These are phyloP conservation scores for Tympanoctomys barrerae DNA, from an alignment of 2,797 vertebrate genomes.

Conservation along the genomic window DNA sequence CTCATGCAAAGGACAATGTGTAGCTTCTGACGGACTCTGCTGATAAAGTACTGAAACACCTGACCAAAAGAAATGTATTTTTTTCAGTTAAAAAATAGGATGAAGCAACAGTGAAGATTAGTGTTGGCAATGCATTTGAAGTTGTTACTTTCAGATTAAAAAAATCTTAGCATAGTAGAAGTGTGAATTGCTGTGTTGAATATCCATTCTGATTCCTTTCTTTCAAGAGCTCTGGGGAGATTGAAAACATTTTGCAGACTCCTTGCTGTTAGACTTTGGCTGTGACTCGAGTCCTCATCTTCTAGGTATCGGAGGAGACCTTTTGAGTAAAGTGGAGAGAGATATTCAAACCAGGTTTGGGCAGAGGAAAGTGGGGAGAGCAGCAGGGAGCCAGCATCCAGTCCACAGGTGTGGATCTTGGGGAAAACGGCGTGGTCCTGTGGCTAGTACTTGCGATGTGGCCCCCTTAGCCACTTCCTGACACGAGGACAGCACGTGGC, in stretches of 20 bases:
- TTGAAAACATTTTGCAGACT: not conserved
- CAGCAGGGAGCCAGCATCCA: not conserved
- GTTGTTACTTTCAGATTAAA: not conserved
- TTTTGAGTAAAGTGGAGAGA: not conserved
- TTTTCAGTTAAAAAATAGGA: conserved; percentile 64
- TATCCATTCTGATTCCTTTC: not conserved
- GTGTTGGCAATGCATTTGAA: not conserved
- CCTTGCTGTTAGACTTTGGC: not conserved
- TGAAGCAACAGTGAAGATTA: not conserved
- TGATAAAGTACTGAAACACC: conserved; percentile 94
- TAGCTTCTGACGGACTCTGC: conserved; percentile 91
- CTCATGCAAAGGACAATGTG: conserved; percentile 95
- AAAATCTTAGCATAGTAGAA: not conserved
- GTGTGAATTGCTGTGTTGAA: not conserved
- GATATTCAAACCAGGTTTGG: not conserved
- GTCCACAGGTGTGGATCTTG: not conserved
- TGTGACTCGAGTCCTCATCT: not conserved
- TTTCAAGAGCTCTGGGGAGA: not conserved
- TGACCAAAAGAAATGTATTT: conserved; percentile 70
- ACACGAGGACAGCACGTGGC: not conserved
- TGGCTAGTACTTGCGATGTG: not conserved
- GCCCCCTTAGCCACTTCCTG: not conserved
- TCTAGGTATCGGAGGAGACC: not conserved
- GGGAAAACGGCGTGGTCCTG: not conserved
- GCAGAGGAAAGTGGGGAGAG: not conserved